Conservation (phyloP, 92 coral and sea anemone genomes). For the Palythoa caribaeorum region DNA sequence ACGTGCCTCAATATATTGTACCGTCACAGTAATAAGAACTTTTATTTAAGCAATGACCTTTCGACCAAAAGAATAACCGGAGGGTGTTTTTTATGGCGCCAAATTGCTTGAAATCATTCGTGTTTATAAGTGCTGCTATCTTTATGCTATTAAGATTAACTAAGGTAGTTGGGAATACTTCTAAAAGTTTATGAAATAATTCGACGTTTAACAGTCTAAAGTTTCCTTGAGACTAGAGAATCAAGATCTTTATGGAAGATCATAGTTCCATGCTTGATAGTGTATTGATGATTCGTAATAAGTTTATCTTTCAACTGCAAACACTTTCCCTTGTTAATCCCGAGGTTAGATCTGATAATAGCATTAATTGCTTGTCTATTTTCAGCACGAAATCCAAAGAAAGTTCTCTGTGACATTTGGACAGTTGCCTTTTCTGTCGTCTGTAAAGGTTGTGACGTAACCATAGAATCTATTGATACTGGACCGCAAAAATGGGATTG, state of each 20-base stretch:
- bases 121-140: neutral
- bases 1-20: too few relatives aligned
- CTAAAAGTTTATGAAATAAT: neutral
- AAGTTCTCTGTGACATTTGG: neutral
- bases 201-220: neutral
- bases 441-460: constrained; percentile 15
- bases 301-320: constrained; percentile 33
- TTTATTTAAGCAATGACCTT: too few relatives aligned
- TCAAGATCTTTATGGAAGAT: neutral
- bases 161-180: neutral
- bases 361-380: constrained; percentile 11
- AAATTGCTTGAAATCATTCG: too few relatives aligned
- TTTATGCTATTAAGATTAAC: neutral
- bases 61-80: too few relatives aligned
- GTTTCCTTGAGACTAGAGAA: neutral
- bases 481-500: neutral
- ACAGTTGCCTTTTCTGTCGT: neutral
- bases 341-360: constrained; percentile 18
- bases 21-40: too few relatives aligned
- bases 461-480: neutral
- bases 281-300: neutral
- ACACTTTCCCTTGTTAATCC: neutral
- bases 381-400: constrained; percentile 18
- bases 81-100: too few relatives aligned
- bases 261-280: neutral